Base-by-base conservation (phyloP, 2,113 vertebrate species). In the Aptenodytes forsteri region DNA sequence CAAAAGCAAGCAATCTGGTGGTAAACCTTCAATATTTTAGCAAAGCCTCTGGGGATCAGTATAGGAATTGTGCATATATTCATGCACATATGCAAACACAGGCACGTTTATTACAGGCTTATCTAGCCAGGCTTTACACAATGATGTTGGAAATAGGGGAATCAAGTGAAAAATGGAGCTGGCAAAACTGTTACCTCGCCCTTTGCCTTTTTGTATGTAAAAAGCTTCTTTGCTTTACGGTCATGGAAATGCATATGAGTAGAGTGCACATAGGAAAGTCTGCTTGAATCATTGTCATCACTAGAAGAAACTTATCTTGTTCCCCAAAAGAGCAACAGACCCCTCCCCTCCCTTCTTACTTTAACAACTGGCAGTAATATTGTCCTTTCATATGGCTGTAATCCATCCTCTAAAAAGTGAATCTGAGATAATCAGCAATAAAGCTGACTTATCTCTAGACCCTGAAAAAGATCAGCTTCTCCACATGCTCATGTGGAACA, bases 141-240 rank as follows among this genome's bases (percentile, higher is more conserved):
- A 18, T 14, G 50, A 59, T 64, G 56, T 11, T 82, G 82, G 59
- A 95, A 91, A 64, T n/a, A 49, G 46, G 58, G 32, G 34, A 82
- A 96, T 59, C 5, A 7, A 97, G 89, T 59, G 46, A 87, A 95
- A 97, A 96, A 58, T 64, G 59, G 29, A 83, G 83, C 34, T 80
- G 87, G 52, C 10, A 90, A 81, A 80, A 70, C 50, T 78, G 91
- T 40, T 75, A 94, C 71, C 83, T 87, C 44, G 40, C 6, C 34
- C 40, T 78, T 64, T 91, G 47, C 55, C 55, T 83, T 44, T 86
- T 67, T 34, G 15, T 61, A 71, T 40, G 73, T 19, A 90, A 66
- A 97, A 96, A 83, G 55, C 27, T 79, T 59, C 85, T 89, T 70
- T 94, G 49, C 79, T 96, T 75, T 67, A 71, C 0, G 2, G 44